phyloP scores from a whole-genome alignment of 1,140 invertebrate genomes.

The Pygmarrhopalites habei region DNA sequence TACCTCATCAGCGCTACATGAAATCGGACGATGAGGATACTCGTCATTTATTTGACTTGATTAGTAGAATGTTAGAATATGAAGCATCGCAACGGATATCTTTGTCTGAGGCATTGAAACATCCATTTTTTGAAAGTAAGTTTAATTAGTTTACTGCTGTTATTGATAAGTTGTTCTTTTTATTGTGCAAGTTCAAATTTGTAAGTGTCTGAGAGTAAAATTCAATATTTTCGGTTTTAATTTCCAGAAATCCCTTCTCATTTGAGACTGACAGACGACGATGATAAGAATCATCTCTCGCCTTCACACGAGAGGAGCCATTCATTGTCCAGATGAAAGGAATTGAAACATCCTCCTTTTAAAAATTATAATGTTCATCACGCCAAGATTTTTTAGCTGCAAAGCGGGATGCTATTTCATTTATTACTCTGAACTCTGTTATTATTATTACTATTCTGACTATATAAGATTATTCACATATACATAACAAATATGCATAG shows the following conservation, averaged over 20 bases:
- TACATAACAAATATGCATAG: neutral
- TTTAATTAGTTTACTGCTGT: too few species aligned
- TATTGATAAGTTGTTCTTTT: too few species aligned
- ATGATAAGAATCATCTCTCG: conserved; percentile 40
- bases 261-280: conserved; percentile 54
- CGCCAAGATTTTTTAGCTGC: neutral
- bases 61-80: conserved; percentile 93
- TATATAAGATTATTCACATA: neutral
- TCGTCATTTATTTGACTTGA: conserved; percentile 85
- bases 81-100: conserved; percentile 84
- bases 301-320: conserved; percentile 51
- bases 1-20: conserved; percentile 71
- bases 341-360: neutral
- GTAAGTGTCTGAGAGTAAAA: too few species aligned
- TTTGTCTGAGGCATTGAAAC: conserved; percentile 76
- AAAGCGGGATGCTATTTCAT: neutral
- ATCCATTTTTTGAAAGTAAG: conserved; percentile 92
- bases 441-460: neutral
- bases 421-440: neutral
- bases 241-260: conserved; percentile 67
- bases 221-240: too few species aligned
- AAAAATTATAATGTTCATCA: neutral
- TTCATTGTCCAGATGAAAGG: conserved; percentile 49
- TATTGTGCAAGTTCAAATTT: too few species aligned
- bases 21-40: conserved; percentile 82